Evolutionary conservation across 2,888 invertebrate genomes (phyloP).

Genomic region (Neoascia interrupta): DNA sequence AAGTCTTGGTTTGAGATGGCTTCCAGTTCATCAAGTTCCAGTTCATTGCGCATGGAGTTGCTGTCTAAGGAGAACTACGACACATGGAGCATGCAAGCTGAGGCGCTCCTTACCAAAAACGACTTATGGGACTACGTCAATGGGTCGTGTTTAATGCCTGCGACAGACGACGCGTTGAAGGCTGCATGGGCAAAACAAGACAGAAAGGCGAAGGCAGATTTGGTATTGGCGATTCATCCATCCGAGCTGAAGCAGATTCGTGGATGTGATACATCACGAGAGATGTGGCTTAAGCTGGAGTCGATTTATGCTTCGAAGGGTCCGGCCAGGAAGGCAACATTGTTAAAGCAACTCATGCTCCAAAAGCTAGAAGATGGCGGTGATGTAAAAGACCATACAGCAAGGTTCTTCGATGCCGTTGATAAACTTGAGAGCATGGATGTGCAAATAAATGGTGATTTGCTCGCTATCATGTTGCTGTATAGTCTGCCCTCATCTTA

Average conservation of each 20-base stretch:
- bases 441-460: constrained; percentile 42
- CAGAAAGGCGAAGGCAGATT: not conserved
- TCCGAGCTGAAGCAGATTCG: not conserved
- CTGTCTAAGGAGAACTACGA: no score
- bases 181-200: not conserved
- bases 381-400: constrained; percentile 17
- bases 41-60: not conserved
- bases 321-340: constrained; percentile 4
- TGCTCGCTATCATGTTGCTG: constrained; percentile 35
- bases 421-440: constrained; percentile 44
- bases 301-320: constrained; percentile 11
- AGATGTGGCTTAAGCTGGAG: not conserved
- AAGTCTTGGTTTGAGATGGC: no score
- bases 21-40: no score
- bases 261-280: not conserved
- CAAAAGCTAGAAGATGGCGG: constrained; percentile 23
- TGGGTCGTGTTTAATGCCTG: no score
- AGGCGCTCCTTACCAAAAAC: not conserved
- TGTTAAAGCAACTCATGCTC: constrained; percentile 6
- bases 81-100: not conserved
- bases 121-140: not conserved
- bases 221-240: not conserved
- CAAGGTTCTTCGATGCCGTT: constrained; percentile 39
- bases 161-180: not conserved
- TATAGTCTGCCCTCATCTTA: constrained; percentile 33